Evolutionary conservation across 2,113 vertebrate species (phyloP).

Genomic region (Marmota flaviventris): DNA sequence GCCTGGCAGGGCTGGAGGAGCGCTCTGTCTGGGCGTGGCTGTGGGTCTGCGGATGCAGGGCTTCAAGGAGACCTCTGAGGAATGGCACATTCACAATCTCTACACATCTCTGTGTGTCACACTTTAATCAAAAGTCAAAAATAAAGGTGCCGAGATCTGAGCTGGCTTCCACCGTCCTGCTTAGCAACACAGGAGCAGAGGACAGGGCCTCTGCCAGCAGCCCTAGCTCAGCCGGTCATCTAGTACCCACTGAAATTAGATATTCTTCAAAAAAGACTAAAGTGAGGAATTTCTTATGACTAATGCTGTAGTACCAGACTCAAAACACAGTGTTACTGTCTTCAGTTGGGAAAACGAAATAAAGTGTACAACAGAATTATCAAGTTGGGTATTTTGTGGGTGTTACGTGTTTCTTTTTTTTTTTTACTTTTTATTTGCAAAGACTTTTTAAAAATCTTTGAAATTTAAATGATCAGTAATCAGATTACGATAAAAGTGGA

Average conservation of each 20-base stretch:
- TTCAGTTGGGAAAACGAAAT: not conserved
- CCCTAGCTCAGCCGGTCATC: not conserved
- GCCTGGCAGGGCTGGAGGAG: no score
- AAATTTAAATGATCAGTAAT: not conserved
- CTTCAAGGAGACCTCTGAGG: no score
- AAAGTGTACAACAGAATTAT: not conserved
- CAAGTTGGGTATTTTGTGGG: not conserved
- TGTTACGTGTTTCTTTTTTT: no score
- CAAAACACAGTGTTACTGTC: not conserved
- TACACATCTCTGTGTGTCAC: not conserved
- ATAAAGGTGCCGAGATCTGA: not conserved
- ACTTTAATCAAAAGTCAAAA: not conserved
- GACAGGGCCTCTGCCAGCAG: accelerated
- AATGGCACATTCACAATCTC: no score
- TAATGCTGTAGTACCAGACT: not conserved
- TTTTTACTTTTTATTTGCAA: not conserved
- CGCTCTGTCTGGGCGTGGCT: no score
- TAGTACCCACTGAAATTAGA: accelerated
- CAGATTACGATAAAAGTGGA: no score
- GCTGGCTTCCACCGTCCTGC: not conserved
- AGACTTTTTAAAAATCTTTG: not conserved
- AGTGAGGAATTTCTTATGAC: not conserved
- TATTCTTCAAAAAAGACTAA: not conserved
- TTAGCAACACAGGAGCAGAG: not conserved
- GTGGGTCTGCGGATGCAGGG: not conserved